Base-by-base conservation (phyloP, 2,797 vertebrate genomes). In the Champsocephalus esox region DNA sequence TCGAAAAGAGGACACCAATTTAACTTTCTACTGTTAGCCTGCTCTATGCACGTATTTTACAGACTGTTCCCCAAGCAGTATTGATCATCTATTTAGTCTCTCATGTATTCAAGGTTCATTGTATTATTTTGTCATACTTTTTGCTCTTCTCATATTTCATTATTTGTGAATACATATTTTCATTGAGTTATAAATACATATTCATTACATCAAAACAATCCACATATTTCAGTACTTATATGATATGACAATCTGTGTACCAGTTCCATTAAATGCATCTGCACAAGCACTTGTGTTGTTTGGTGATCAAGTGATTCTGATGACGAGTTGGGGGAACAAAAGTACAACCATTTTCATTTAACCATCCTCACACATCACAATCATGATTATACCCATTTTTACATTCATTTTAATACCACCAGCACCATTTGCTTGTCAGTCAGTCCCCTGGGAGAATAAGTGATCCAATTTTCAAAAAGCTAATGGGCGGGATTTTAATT, bases 401-500 rank as follows among this genome's bases (percentile, higher is more conserved):
- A 70, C 73, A 79, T 89, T 63, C 73, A 76, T 88, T 89, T 87
- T 73, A 80, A 88, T 71, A 83, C 69, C 45, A 71, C 32, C 54
- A 65, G 69, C 60, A 82, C 88, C 75, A 83, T 88, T 84, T 87
- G 83, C 90, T 88, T 92, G 92, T 88, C 90, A 90, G 85, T 83
- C 79, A 80, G 70, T 87, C 88, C 81, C 81, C 61, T 24, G 63
- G 80, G 90, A 87, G 75, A 87, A 92, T 88, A 91, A 89, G 92
- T 92, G 89, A 92, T 91, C 88, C 88, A 87, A 93, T 92, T 93
- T 91, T 87, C 81, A 87, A 81, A 38, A 62, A 90, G 87, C 83
- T 91, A 92, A 93, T 91, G 90, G 90, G 88, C 72, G 75, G 91
- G 88, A 89, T 92, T 91, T 92, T 93, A 92, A 92, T 92, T 91